These are phyloP conservation scores for Acanthornis magna DNA, from an alignment of 2,797 vertebrate species.

Conservation along the genomic window DNA sequence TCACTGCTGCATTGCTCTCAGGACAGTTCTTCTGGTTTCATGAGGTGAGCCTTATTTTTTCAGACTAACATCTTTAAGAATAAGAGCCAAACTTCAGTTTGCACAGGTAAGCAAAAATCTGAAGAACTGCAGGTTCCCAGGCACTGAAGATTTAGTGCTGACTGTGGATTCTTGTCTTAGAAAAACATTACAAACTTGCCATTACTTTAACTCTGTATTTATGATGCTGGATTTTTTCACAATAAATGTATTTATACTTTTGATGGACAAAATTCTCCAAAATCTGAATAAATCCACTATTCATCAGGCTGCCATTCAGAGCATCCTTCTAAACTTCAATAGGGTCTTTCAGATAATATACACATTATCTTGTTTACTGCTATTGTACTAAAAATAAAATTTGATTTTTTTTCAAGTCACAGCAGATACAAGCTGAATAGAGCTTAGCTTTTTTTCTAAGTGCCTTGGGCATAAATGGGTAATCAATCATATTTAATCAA, in stretches of 20 bases:
- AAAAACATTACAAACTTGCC: neutral
- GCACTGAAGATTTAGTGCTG: neutral
- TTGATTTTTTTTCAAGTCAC: conserved; percentile 56
- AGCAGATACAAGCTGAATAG: conserved; percentile 40
- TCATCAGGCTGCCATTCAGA: neutral
- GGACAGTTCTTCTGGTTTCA: neutral
- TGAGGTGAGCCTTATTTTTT: neutral
- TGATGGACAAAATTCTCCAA: neutral
- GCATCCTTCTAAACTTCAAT: neutral
- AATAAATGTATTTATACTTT: neutral
- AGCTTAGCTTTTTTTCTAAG: conserved; percentile 55
- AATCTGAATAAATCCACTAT: neutral
- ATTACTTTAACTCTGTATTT: neutral
- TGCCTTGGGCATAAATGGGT: conserved; percentile 36
- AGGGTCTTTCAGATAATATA: conserved; percentile 16
- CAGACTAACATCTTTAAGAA: neutral
- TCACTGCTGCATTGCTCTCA: neutral
- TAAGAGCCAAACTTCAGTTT: neutral
- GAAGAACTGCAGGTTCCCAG: neutral
- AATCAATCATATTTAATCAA: conserved; percentile 71
- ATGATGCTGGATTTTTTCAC: neutral
- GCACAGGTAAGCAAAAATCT: neutral
- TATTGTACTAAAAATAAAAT: conserved; percentile 52
- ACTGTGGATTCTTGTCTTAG: neutral
- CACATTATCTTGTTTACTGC: conserved; percentile 17